A percentile compares a stretch with the other conserved stretches of the same genome.
These are phyloP conservation scores for Tachina fera DNA, from an alignment of 2,888 invertebrate species.

Conservation along the genomic window DNA sequence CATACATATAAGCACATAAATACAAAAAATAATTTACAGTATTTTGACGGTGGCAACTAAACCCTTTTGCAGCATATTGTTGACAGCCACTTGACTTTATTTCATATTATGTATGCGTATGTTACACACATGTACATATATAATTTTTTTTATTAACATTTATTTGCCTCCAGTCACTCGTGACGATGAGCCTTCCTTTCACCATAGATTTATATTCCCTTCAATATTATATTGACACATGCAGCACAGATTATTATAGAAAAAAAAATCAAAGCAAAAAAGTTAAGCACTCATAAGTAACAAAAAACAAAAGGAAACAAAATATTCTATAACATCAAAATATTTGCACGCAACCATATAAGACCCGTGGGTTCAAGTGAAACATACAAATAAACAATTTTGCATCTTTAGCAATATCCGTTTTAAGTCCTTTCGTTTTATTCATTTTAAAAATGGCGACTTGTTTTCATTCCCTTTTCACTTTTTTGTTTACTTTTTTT, in stretches of 20 bases:
- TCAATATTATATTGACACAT: slow-evolving; percentile 43
- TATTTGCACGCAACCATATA: background rate
- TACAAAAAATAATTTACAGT: background rate
- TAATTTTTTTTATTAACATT: background rate
- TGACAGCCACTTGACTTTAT: slow-evolving; percentile 41
- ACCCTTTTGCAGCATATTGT: slow-evolving; percentile 32
- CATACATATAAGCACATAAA: too few species aligned
- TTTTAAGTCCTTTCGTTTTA: slow-evolving; percentile 37
- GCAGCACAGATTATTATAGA: background rate
- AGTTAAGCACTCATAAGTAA: background rate
- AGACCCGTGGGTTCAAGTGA: background rate
- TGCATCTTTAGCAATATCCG: slow-evolving; percentile 55
- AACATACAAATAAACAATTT: slow-evolving; percentile 49
- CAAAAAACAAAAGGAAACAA: background rate
- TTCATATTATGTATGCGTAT: background rate
- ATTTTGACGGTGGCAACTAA: slow-evolving; percentile 35
- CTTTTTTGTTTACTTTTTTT: background rate
- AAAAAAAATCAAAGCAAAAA: background rate
- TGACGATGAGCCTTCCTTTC: slow-evolving; percentile 30
- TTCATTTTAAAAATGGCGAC: slow-evolving; percentile 20
- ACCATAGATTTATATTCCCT: slow-evolving; percentile 3
- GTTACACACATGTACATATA: too few species aligned
- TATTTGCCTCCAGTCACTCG: slow-evolving; percentile 28
- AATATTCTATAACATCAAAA: background rate
- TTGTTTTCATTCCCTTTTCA: background rate